These are phyloP conservation scores for Orchestia grillus DNA, from an alignment of 1,140 invertebrate genomes.

Conservation along the genomic window DNA sequence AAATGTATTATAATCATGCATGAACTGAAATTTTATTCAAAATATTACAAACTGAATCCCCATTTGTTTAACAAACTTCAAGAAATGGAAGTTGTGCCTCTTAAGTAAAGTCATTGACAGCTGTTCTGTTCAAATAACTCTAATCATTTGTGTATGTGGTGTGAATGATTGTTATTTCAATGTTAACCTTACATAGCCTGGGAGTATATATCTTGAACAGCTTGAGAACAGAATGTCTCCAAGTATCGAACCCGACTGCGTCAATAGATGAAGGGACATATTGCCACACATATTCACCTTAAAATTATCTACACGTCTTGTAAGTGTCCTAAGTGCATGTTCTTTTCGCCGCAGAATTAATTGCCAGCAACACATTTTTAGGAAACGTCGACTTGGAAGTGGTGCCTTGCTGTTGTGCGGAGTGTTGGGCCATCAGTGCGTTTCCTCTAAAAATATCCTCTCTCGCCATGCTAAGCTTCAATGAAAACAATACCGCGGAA, in stretches of 20 bases:
- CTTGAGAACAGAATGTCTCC: not conserved
- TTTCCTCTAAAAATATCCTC: slow-evolving; percentile 54
- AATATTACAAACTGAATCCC: too few relatives aligned
- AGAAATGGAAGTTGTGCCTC: too few relatives aligned
- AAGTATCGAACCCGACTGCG: not conserved
- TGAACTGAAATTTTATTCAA: too few relatives aligned
- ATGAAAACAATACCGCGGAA: slow-evolving; percentile 55
- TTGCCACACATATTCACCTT: not conserved
- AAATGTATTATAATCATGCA: not conserved
- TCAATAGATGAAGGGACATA: not conserved
- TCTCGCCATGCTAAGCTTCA: slow-evolving; percentile 50
- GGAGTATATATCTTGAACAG: not conserved
- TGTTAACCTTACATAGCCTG: not conserved
- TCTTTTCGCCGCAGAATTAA: not conserved
- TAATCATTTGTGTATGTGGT: not conserved
- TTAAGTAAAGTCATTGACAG: not conserved
- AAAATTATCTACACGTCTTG: not conserved
- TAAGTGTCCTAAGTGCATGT: not conserved
- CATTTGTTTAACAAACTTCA: too few relatives aligned
- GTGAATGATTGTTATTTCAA: not conserved
- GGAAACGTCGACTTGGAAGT: not conserved
- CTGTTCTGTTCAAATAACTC: not conserved
- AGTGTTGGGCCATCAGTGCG: slow-evolving; percentile 1
- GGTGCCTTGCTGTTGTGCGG: not conserved
- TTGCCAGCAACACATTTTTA: not conserved